These are phyloP conservation scores for Pseudopodoces humilis DNA, from an alignment of 2,113 vertebrate genomes.

Conservation along the genomic window DNA sequence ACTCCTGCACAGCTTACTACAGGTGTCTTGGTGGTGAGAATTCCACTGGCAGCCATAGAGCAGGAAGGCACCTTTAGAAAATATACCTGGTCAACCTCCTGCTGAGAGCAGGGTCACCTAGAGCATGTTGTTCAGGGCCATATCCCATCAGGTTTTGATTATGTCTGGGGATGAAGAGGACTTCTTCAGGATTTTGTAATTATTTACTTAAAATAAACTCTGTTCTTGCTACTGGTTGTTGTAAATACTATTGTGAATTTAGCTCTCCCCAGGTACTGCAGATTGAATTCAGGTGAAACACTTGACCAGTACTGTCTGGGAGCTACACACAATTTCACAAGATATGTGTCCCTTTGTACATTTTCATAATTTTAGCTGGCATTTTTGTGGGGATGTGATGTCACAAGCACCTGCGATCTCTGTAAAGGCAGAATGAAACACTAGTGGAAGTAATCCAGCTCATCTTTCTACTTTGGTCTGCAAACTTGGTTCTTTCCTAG, in stretches of 20 bases:
- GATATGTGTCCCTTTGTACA: background rate
- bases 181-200: background rate
- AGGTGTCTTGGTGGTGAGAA: background rate
- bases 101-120: background rate
- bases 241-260: background rate
- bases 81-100: background rate
- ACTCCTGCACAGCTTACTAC: background rate
- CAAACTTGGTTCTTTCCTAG: background rate
- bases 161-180: background rate
- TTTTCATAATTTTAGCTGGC: background rate
- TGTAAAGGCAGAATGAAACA: background rate
- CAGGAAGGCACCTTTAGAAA: background rate
- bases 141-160: background rate
- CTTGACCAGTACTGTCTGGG: background rate
- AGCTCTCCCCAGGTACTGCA: background rate
- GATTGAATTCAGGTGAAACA: background rate
- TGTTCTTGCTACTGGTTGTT: background rate
- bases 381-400: background rate
- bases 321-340: background rate
- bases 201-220: background rate
- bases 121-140: background rate
- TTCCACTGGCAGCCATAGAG: background rate
- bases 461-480: background rate
- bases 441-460: background rate
- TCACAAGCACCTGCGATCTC: background rate